Base-by-base conservation (phyloP, 2,888 invertebrate species). In the Pyrgus malvae region DNA sequence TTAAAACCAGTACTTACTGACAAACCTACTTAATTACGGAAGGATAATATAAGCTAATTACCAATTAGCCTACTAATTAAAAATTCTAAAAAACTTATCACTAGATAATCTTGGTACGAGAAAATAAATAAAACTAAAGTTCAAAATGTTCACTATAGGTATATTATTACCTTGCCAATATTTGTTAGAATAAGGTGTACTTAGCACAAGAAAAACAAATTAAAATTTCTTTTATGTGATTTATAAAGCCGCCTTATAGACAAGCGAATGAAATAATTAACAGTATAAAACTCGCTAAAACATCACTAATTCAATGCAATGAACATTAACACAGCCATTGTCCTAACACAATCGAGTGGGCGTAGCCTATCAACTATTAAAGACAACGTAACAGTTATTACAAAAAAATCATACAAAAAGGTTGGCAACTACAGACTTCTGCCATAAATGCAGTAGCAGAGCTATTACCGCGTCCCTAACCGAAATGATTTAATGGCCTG, bases 381-480 rank as follows among this genome's bases (percentile, higher is more conserved):
- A 54, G 48, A 69, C 66, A 67, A 62, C 63, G 63, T 70, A 71
- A 67, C 72, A 68, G 65, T 68, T 67, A 72, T 75, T 75, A 73
- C 80, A 80, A 83, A 80, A 72, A 74, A 71, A 63, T 65, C 66
- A 70, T 66, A 66, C 72, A 80, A 84, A 86, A 88, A 86, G 80
- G 87, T 89, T 88, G 81, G 70, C 80, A 78, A 81, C 76, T 70
- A 67, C 68, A 72, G 81, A 70, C 68, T 70, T 72, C 78, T 79
- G 76, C 87, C 87, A 84, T 88, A 89, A 88, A 88, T 88, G 89
- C 89, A 89, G 86, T 84, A 82, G 76, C 84, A 79, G 82, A 78
- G 85, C 83, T 83, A 80, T 80, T 76, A 76, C 76, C 61, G 50
- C 27, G 11, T 38, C 25, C 58, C 61, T 49, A 48, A 54, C 16